Evolutionary conservation across 2,888 invertebrate species (phyloP).

Genomic region (Sisyra nigra): DNA sequence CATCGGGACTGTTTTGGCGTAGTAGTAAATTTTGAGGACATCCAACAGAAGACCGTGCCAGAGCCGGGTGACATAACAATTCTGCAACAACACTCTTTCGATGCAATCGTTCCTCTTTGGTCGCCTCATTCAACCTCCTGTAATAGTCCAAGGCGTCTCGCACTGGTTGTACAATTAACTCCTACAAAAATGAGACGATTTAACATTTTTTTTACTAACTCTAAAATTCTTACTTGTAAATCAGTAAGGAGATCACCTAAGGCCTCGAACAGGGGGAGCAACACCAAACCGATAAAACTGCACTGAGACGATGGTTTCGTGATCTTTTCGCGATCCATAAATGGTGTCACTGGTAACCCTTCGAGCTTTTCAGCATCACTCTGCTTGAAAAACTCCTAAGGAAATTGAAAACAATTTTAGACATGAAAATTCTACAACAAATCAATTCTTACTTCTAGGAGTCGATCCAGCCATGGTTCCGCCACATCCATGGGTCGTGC

Average conservation of each 20-base stretch:
- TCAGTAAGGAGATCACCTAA: slow-evolving; percentile 58
- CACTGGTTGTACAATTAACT: slow-evolving; percentile 43
- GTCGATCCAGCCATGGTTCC: slow-evolving; percentile 65
- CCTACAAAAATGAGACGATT: slow-evolving; percentile 25
- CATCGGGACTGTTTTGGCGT: slow-evolving; percentile 23
- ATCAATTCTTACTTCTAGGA: slow-evolving; percentile 34
- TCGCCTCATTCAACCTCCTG: slow-evolving; percentile 40
- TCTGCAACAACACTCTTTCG: slow-evolving; percentile 36
- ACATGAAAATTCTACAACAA: background rate
- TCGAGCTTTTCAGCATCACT: slow-evolving; percentile 68
- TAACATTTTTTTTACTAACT: background rate
- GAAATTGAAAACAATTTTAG: slow-evolving; percentile 15
- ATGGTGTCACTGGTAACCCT: slow-evolving; percentile 68
- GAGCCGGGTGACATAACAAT: slow-evolving; percentile 20
- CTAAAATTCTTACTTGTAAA: slow-evolving; percentile 36
- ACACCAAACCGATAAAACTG: slow-evolving; percentile 66
- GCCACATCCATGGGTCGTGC: slow-evolving; percentile 69
- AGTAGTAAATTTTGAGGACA: slow-evolving; percentile 19
- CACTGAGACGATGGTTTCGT: slow-evolving; percentile 72
- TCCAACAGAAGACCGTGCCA: slow-evolving; percentile 25
- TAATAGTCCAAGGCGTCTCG: slow-evolving; percentile 44
- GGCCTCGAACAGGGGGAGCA: slow-evolving; percentile 64
- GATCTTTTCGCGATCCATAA: slow-evolving; percentile 75
- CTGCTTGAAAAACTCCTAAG: slow-evolving; percentile 62
- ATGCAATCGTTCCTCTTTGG: slow-evolving; percentile 39